A percentile compares a stretch with the other conserved stretches of the same genome.
Conservation (phyloP, 1,140 invertebrate species). For the Drosophila nigrodunni region DNA sequence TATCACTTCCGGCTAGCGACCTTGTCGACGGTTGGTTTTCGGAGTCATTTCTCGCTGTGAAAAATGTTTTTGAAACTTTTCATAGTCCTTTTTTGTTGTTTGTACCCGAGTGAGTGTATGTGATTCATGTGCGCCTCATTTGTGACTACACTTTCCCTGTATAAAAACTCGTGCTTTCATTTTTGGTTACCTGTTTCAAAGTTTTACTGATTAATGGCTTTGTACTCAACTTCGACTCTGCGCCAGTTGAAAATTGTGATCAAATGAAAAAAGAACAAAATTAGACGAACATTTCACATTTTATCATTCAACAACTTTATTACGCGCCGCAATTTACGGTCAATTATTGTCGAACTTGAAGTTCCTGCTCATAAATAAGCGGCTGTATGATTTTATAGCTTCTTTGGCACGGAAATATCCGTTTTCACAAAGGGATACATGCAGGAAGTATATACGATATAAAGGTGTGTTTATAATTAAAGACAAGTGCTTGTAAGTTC, state of each 20-base stretch:
- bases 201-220: conserved; percentile 74
- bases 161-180: conserved; percentile 39
- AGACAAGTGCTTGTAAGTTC: too few species aligned
- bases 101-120: not conserved
- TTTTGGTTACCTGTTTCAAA: conserved; percentile 31
- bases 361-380: conserved; percentile 52
- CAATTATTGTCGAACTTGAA: conserved; percentile 64
- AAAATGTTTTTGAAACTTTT: conserved; percentile 75
- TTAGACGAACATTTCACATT: conserved; percentile 58
- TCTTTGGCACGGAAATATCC: conserved; percentile 1
- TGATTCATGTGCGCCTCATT: conserved; percentile 79
- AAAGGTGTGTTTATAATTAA: too few species aligned
- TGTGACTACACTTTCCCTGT: conserved; percentile 55
- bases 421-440: too few species aligned
- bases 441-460: too few species aligned
- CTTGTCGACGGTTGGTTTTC: conserved; percentile 50
- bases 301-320: conserved; percentile 72
- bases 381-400: conserved; percentile 43
- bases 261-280: conserved; percentile 13
- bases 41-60: conserved; percentile 67
- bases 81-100: conserved; percentile 44
- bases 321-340: conserved; percentile 71
- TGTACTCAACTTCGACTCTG: conserved; percentile 47
- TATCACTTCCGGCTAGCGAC: conserved; percentile 74
- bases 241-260: conserved; percentile 37